Evolutionary conservation across 2,888 invertebrate species (phyloP).

Genomic region (Xestia rhomboidea): DNA sequence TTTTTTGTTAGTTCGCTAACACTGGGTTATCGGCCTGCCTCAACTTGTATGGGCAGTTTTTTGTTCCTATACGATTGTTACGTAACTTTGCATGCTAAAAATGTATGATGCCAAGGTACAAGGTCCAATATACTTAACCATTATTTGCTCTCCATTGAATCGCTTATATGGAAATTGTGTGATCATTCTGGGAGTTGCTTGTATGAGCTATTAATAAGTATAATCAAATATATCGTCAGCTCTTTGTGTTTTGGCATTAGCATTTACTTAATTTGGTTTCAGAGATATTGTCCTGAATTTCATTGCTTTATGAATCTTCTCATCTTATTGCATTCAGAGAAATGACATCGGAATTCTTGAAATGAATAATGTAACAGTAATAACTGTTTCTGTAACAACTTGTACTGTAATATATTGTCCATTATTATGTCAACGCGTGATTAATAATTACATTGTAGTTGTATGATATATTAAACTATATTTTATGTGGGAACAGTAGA

Average conservation of each 20-base stretch:
- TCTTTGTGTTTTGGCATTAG: constrained; percentile 23
- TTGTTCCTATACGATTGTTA: constrained; percentile 48
- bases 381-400: constrained; percentile 19
- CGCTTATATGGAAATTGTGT: constrained; percentile 21
- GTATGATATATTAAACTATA: constrained; percentile 3
- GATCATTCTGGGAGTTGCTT: constrained; percentile 21
- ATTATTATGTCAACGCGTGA: constrained; percentile 36
- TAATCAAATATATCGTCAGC: constrained; percentile 8
- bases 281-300: constrained; percentile 50
- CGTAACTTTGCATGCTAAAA: constrained; percentile 55
- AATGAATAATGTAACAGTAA: constrained; percentile 40
- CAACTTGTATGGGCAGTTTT: constrained; percentile 58
- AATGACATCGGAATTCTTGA: constrained; percentile 37
- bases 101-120: constrained; percentile 39
- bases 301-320: constrained; percentile 26
- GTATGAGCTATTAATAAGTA: constrained; percentile 19
- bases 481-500: background rate
- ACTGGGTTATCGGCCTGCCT: constrained; percentile 69
- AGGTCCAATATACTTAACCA: constrained; percentile 48
- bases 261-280: constrained; percentile 33
- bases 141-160: constrained; percentile 52
- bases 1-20: constrained; percentile 66
- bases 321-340: constrained; percentile 22
- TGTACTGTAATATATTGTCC: constrained; percentile 20
- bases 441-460: constrained; percentile 36